Percentiles rank a stretch among this genome's conserved stretches.
Conservation (phyloP, 2,113 vertebrate genomes). For the Entomyzon cyanotis region DNA sequence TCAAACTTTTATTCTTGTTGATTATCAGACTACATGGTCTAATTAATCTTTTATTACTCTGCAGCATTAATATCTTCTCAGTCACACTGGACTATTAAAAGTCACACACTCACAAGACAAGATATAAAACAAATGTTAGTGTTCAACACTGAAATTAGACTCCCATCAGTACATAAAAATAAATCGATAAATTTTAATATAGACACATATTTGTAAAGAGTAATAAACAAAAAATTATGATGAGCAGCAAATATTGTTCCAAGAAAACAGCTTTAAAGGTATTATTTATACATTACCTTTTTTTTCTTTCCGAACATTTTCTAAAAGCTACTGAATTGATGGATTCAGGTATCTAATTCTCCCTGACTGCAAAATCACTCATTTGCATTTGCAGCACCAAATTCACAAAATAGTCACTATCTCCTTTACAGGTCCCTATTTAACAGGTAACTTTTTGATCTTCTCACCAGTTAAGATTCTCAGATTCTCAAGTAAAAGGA, state of each 20-base stretch:
- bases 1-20: neutral
- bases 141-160: neutral
- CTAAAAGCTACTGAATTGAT: neutral
- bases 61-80: neutral
- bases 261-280: neutral
- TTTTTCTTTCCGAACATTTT: neutral
- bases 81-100: neutral
- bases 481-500: neutral
- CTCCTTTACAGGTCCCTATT: neutral
- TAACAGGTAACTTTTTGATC: neutral
- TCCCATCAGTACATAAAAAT: neutral
- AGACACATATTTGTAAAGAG: neutral
- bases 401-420: neutral
- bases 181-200: neutral
- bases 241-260: neutral
- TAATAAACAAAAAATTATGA: neutral
- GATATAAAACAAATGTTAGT: neutral
- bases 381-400: neutral
- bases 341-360: neutral
- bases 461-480: neutral
- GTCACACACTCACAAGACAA: neutral
- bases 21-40: neutral
- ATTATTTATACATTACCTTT: rapidly evolving
- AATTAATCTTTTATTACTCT: neutral
- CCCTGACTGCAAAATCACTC: neutral